Evolutionary conservation across 2,888 invertebrate genomes (phyloP).

Genomic region (Drosophila merina): DNA sequence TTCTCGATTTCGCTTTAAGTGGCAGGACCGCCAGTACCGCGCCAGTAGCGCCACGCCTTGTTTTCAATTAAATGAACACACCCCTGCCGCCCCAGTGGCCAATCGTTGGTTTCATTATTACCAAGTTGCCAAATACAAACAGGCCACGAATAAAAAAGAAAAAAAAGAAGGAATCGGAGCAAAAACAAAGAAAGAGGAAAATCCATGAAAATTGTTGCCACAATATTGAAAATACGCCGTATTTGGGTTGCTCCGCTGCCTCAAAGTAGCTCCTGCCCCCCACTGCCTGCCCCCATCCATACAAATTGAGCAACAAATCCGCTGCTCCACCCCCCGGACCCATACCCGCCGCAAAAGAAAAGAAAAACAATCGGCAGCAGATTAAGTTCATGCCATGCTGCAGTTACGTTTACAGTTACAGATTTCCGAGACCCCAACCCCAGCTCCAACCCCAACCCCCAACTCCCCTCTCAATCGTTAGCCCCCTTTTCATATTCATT

Average conservation of each 20-base stretch:
- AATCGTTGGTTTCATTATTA: constrained; percentile 76
- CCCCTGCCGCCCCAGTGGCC: constrained; percentile 24
- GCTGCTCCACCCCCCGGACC: constrained; percentile 1
- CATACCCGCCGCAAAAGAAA: constrained; percentile 13
- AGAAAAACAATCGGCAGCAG: constrained; percentile 69
- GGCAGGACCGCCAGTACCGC: constrained; percentile 45
- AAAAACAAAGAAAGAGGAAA: constrained; percentile 42
- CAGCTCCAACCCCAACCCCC: constrained; percentile 9
- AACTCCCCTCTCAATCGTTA: constrained; percentile 31
- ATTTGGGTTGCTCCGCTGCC: constrained; percentile 59
- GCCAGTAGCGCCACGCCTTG: constrained; percentile 58
- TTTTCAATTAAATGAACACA: constrained; percentile 76
- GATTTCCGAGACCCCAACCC: constrained; percentile 56
- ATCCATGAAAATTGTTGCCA: constrained; percentile 75
- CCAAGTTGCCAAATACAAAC: constrained; percentile 66
- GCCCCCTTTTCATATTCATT: constrained; percentile 62
- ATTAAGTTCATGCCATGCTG: constrained; percentile 79
- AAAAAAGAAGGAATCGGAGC: not conserved
- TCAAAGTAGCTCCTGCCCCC: constrained; percentile 31
- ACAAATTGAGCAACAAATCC: constrained; percentile 74
- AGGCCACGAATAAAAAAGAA: constrained; percentile 37
- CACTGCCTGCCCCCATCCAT: not conserved
- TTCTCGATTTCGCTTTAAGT: constrained; percentile 72
- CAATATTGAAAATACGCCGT: constrained; percentile 75
- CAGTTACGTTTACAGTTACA: constrained; percentile 78